phyloP scores from a whole-genome alignment of 2,797 vertebrate genomes.

The Cyprinodon diabolis region DNA sequence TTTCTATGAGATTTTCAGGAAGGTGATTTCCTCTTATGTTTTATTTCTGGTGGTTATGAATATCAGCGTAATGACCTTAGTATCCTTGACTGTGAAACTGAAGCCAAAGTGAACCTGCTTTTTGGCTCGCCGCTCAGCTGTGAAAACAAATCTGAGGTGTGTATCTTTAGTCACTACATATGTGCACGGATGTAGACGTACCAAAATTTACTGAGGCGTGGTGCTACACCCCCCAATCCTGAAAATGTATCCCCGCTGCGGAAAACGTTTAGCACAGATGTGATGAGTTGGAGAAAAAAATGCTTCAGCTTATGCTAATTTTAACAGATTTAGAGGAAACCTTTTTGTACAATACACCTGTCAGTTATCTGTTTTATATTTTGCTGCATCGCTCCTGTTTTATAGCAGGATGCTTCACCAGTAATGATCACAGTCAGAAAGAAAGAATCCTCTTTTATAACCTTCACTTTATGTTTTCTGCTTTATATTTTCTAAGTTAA shows the following conservation, averaged over 20 bases:
- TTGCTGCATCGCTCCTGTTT: neutral
- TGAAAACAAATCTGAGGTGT: constrained; percentile 68
- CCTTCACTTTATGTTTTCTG: neutral
- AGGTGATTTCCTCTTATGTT: constrained; percentile 12
- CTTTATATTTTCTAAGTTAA: neutral
- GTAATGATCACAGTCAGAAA: neutral
- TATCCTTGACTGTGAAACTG: constrained; percentile 62
- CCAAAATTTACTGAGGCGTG: constrained; percentile 36
- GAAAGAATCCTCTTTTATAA: neutral
- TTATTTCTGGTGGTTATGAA: constrained; percentile 43
- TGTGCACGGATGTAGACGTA: constrained; percentile 17
- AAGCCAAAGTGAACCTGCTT: constrained; percentile 57
- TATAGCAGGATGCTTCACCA: neutral
- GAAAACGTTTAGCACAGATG: constrained; percentile 57
- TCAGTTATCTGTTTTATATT: constrained; percentile 11
- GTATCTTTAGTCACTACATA: constrained; percentile 33
- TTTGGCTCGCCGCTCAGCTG: constrained; percentile 56
- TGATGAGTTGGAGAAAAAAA: constrained; percentile 33
- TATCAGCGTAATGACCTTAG: constrained; percentile 45
- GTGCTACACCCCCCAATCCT: constrained; percentile 55
- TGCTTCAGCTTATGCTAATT: neutral
- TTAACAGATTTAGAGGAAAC: constrained; percentile 31
- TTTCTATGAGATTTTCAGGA: neutral
- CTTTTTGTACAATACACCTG: constrained; percentile 17
- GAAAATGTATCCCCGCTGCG: constrained; percentile 66